Base-by-base conservation (phyloP, 2,888 invertebrate genomes). In the Heteromurus nitidus region DNA sequence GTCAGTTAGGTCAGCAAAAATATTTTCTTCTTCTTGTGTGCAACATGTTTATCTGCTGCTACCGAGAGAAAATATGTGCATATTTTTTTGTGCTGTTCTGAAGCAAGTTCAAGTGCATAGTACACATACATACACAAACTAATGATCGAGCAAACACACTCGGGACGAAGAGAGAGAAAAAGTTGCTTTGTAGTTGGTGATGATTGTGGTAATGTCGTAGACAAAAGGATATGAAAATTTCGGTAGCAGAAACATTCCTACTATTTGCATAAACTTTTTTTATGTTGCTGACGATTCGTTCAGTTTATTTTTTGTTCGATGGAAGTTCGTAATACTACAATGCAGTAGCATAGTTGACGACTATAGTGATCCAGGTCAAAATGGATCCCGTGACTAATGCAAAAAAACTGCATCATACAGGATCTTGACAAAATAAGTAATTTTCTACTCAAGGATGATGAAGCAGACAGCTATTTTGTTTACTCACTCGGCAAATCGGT, bases 1-100 rank as follows among this genome's bases (percentile, higher is more conserved):
- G 77, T 77, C 77, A 77, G 69, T 69, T 62, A 69, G 62, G 77
- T 77, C 77, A 77, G 69, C 69, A 77, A 47, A 5, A 36, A 13
- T 13, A 13, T n/a, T n/a, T n/a, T n/a, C n/a, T n/a, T n/a, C n/a
- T 77, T 69, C 77, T 69, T 68, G 64, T 74, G 64, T 75, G 44
- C 13, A 16, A 47, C 16, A 47, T 5, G 47, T n/a, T 47, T 47
- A 11, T 47, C 16, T 47, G n/a, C 31, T 1, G 28, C 28, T 60
- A 2, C 26, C 55, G n/a, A n/a, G n/a, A n/a, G n/a, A n/a, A n/a
- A n/a, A n/a, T n/a, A n/a, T n/a, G n/a, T n/a, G n/a, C n/a, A n/a
- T n/a, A n/a, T n/a, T n/a, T n/a, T n/a, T n/a, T n/a, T n/a, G n/a
- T n/a, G n/a, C n/a, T n/a, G n/a, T n/a, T n/a, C n/a, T 60, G 16